phyloP scores from a whole-genome alignment of 2,113 vertebrate genomes.

The Collichthys lucidus region DNA sequence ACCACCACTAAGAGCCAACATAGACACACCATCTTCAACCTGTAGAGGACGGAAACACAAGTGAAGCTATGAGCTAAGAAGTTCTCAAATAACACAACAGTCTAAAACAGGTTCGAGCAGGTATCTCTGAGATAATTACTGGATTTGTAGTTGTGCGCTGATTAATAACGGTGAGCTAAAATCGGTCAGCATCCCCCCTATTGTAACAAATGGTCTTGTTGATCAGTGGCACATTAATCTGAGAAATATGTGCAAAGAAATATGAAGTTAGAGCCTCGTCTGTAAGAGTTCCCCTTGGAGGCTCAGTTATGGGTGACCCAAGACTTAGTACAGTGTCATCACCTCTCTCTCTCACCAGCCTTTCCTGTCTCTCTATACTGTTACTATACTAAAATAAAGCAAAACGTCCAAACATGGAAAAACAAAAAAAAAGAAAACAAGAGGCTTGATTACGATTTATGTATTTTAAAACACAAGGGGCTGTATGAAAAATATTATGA shows the following conservation, averaged over 20 bases:
- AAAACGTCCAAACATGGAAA: no score
- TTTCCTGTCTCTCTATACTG: no score
- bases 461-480: background rate
- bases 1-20: conserved; percentile 76
- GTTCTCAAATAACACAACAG: background rate
- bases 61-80: background rate
- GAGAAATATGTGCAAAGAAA: background rate
- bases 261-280: background rate
- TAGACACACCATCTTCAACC: conserved; percentile 81
- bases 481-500: background rate
- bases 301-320: no score
- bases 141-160: conserved; percentile 19
- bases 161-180: conserved; percentile 15
- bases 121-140: background rate
- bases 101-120: background rate
- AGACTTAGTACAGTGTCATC: no score
- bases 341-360: no score
- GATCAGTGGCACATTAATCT: background rate
- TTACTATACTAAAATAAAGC: no score
- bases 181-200: background rate
- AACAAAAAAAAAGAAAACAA: no score
- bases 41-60: conserved; percentile 15
- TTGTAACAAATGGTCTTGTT: conserved; percentile 33
- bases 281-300: background rate
- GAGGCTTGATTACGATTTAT: background rate